These are phyloP conservation scores for Stenopsyche tienmushanensis DNA, from an alignment of 1,140 invertebrate genomes.

Conservation along the genomic window DNA sequence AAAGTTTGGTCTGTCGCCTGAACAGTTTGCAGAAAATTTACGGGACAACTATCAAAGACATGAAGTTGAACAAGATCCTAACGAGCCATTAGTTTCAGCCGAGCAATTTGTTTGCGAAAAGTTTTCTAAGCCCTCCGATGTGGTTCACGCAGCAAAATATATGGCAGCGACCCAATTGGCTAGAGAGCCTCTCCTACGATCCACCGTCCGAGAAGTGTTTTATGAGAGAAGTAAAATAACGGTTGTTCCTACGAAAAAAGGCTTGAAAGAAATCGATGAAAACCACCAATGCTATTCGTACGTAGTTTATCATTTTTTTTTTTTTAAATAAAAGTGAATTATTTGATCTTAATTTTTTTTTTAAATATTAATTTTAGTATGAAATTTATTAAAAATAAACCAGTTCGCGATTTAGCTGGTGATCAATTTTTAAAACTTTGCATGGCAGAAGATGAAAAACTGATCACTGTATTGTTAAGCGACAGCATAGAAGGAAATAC, in stretches of 20 bases:
- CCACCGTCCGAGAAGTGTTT: slow-evolving; percentile 85
- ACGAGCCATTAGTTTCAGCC: slow-evolving; percentile 78
- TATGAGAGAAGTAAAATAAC: slow-evolving; percentile 85
- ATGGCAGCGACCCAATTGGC: slow-evolving; percentile 95
- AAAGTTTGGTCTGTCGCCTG: slow-evolving; percentile 92
- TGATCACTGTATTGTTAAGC: slow-evolving; percentile 72
- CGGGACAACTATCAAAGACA: slow-evolving; percentile 96
- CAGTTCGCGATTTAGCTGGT: slow-evolving; percentile 82
- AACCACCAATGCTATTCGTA: slow-evolving; percentile 79
- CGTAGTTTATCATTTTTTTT: slow-evolving; percentile 42
- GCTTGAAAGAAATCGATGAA: slow-evolving; percentile 92
- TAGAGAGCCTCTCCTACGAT: slow-evolving; percentile 85
- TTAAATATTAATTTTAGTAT: slow-evolving; percentile 57
- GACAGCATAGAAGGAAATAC: slow-evolving; percentile 79
- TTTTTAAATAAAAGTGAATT: slow-evolving; percentile 27
- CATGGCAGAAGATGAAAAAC: slow-evolving; percentile 85
- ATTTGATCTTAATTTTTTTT: slow-evolving; percentile 24
- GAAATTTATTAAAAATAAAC: slow-evolving; percentile 96
- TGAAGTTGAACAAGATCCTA: slow-evolving; percentile 89
- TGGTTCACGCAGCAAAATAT: slow-evolving; percentile 83
- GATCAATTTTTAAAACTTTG: slow-evolving; percentile 88
- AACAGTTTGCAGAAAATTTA: slow-evolving; percentile 96
- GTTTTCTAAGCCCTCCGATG: slow-evolving; percentile 66
- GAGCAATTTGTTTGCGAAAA: slow-evolving; percentile 64
- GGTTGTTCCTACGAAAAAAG: slow-evolving; percentile 85